Evolutionary conservation across 1,140 invertebrate genomes (phyloP).

Genomic region (Macrotrachela quadricornifera): DNA sequence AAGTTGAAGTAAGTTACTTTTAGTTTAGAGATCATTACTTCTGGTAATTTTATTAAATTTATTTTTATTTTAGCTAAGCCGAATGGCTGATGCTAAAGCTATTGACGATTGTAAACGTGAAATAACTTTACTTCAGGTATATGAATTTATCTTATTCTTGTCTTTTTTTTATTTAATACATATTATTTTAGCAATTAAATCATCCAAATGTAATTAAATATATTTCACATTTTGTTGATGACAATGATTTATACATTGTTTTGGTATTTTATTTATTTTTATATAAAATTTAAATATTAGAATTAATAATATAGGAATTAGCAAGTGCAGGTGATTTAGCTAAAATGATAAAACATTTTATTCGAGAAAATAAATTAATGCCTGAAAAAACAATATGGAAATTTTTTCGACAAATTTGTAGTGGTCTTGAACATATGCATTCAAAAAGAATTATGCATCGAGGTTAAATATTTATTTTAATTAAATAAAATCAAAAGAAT

Average conservation of each 20-base stretch:
- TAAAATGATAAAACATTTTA: conserved; percentile 33
- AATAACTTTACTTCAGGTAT: conserved; percentile 42
- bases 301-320: background rate
- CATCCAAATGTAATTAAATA: conserved; percentile 57
- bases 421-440: conserved; percentile 46
- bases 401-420: conserved; percentile 52
- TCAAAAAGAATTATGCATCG: conserved; percentile 45
- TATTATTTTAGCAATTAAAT: conserved; percentile 40
- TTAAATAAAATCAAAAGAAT: no score
- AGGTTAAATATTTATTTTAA: no score
- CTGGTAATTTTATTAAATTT: no score
- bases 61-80: conserved; percentile 36
- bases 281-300: no score
- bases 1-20: conserved; percentile 38
- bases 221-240: conserved; percentile 47
- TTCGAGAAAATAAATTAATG: conserved; percentile 40
- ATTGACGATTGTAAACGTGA: conserved; percentile 46
- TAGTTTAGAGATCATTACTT: no score
- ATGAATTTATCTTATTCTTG: background rate
- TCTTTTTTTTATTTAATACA: background rate
- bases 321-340: conserved; percentile 8
- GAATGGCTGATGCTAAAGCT: conserved; percentile 46
- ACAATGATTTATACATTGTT: conserved; percentile 50
- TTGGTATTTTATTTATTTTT: conserved; percentile 18
- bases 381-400: conserved; percentile 55